Conservation (phyloP, 2,888 invertebrate genomes). For the Acanthoscelides obtectus region DNA sequence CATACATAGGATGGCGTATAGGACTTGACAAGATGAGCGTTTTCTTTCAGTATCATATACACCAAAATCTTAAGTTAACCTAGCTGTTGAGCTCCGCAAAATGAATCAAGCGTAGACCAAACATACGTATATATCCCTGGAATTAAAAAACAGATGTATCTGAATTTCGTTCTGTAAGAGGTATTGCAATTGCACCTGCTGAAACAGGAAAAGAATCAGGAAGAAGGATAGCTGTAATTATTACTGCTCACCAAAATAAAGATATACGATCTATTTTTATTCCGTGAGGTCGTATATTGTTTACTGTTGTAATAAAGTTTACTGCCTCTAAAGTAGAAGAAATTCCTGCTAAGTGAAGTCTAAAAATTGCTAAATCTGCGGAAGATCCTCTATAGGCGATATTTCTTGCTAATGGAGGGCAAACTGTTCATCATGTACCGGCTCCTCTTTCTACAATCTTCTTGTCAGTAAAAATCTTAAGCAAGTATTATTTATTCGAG, state of each 20-base stretch:
- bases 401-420: slow-evolving; percentile 63
- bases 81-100: too few species aligned
- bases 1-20: too few species aligned
- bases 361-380: slow-evolving; percentile 74
- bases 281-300: slow-evolving; percentile 62
- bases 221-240: slow-evolving; percentile 61
- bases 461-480: too few species aligned
- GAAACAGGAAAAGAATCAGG: slow-evolving; percentile 68
- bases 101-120: too few species aligned
- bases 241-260: slow-evolving; percentile 70
- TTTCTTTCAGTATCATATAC: too few species aligned
- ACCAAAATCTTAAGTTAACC: too few species aligned
- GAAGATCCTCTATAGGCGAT: slow-evolving; percentile 63
- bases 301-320: slow-evolving; percentile 74
- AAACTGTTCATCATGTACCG: slow-evolving; percentile 76
- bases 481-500: too few species aligned
- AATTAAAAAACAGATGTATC: too few species aligned
- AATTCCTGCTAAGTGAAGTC: slow-evolving; percentile 68
- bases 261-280: slow-evolving; percentile 62
- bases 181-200: slow-evolving; percentile 76
- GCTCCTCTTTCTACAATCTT: too few species aligned
- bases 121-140: too few species aligned
- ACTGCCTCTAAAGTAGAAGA: slow-evolving; percentile 71
- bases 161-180: slow-evolving; percentile 75
- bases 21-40: too few species aligned